phyloP scores from a whole-genome alignment of 2,113 vertebrate species.

The Larimichthys polyactis region DNA sequence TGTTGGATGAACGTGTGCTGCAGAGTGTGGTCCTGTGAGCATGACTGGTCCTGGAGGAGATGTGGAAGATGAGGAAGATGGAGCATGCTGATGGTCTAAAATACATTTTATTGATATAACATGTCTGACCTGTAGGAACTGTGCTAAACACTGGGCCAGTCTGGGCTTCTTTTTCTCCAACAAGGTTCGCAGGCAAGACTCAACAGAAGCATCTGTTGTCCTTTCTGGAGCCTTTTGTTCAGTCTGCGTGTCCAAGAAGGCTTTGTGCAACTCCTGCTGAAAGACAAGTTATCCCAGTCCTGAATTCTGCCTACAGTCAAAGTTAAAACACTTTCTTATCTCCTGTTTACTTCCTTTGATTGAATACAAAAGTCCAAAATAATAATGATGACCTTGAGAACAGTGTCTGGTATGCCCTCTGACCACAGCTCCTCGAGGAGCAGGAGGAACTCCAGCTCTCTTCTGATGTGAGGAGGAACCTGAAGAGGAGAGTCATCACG shows the following conservation, averaged over 20 bases:
- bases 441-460: constrained; percentile 91
- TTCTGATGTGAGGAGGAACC: constrained; percentile 80
- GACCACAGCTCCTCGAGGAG: constrained; percentile 90
- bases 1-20: constrained; percentile 88
- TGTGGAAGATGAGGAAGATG: background rate
- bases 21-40: constrained; percentile 65
- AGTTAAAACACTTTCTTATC: background rate
- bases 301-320: background rate
- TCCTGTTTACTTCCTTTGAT: background rate
- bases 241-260: constrained; percentile 78
- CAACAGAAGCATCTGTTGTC: constrained; percentile 63
- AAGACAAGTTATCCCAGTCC: constrained; percentile 14
- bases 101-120: too few species aligned
- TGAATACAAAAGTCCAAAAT: background rate
- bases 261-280: constrained; percentile 88
- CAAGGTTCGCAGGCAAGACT: constrained; percentile 86
- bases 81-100: background rate
- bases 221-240: constrained; percentile 49
- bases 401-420: constrained; percentile 82
- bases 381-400: constrained; percentile 82
- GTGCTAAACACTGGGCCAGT: constrained; percentile 86
- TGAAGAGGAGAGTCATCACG: constrained; percentile 20
- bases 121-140: constrained; percentile 85
- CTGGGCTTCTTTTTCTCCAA: constrained; percentile 84
- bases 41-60: constrained; percentile 50